A percentile compares a stretch with the other conserved stretches of the same genome.
Evolutionary conservation across 92 coral and sea anemone genomes (phyloP).

Genomic region (Muricea muricata): DNA sequence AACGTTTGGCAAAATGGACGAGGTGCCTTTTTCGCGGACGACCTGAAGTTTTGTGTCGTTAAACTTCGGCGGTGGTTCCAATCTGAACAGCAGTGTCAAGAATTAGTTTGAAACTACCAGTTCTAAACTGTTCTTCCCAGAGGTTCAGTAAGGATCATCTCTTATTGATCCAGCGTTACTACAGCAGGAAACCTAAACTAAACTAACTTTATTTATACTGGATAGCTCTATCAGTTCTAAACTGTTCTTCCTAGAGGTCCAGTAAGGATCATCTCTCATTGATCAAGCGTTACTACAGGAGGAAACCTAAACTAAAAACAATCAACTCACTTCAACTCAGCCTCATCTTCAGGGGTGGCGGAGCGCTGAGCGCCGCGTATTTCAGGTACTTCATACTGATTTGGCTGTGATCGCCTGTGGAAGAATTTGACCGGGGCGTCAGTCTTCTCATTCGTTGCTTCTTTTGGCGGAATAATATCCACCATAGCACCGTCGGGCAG

Average conservation of each 20-base stretch:
- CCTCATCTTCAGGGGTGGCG: not conserved
- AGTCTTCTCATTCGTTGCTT: not conserved
- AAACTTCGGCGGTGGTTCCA: conserved; percentile 32
- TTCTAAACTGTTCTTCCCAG: not conserved
- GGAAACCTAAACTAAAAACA: too few relatives aligned
- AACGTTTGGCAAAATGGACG: conserved; percentile 32
- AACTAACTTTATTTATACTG: not conserved
- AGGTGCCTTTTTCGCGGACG: conserved; percentile 1
- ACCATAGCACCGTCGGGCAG: conserved; percentile 18
- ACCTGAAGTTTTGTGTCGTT: conserved; percentile 5
- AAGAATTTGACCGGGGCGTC: conserved; percentile 1
- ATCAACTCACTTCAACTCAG: not conserved
- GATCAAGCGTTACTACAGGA: too few relatives aligned
- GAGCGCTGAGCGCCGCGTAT: not conserved
- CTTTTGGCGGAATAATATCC: not conserved
- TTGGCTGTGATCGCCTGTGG: not conserved
- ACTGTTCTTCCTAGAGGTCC: too few relatives aligned
- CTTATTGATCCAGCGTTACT: not conserved
- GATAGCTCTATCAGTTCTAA: too few relatives aligned
- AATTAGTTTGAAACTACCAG: not conserved
- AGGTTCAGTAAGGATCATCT: not conserved
- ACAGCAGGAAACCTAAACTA: too few relatives aligned
- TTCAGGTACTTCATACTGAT: not conserved
- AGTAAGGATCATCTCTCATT: too few relatives aligned
- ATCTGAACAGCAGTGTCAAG: not conserved